Evolutionary conservation across 2,797 vertebrate genomes (phyloP).

Genomic region (Catamblyrhynchus diadema): DNA sequence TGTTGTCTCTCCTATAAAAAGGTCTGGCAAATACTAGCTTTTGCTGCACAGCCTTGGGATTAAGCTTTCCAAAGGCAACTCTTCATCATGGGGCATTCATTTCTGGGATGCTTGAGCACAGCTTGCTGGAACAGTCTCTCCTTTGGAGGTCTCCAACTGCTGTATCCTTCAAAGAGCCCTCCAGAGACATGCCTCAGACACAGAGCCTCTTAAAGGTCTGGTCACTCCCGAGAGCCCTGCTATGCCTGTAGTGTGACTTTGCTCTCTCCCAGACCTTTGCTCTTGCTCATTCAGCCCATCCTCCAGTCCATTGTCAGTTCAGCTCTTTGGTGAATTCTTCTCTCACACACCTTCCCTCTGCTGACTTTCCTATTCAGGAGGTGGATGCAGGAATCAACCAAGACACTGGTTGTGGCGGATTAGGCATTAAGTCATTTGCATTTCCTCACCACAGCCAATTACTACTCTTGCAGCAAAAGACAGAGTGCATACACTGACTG

Average conservation of each 20-base stretch:
- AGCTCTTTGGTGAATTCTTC: not conserved
- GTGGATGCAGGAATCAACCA: not conserved
- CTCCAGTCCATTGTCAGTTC: not conserved
- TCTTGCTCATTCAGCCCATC: not conserved
- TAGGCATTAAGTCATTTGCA: slow-evolving; percentile 13
- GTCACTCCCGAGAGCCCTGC: not conserved
- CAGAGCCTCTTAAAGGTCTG: not conserved
- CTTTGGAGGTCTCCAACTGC: not conserved
- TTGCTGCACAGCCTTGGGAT: not conserved
- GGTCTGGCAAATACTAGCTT: not conserved
- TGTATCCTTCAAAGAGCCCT: not conserved
- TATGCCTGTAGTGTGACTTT: not conserved
- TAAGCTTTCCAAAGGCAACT: not conserved
- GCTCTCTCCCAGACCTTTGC: not conserved
- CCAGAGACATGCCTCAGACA: not conserved
- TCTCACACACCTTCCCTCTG: not conserved
- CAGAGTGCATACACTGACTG: not conserved
- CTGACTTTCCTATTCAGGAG: not conserved
- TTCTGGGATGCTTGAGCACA: not conserved
- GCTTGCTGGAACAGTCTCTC: not conserved
- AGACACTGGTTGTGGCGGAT: not conserved
- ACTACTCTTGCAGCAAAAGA: not conserved
- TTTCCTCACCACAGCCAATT: slow-evolving; percentile 12
- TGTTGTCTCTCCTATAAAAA: not conserved
- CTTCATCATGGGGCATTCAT: not conserved